A percentile compares a stretch with the other conserved stretches of the same genome.
phyloP scores from a whole-genome alignment of 2,888 invertebrate genomes.

The Oscheius sp. region DNA sequence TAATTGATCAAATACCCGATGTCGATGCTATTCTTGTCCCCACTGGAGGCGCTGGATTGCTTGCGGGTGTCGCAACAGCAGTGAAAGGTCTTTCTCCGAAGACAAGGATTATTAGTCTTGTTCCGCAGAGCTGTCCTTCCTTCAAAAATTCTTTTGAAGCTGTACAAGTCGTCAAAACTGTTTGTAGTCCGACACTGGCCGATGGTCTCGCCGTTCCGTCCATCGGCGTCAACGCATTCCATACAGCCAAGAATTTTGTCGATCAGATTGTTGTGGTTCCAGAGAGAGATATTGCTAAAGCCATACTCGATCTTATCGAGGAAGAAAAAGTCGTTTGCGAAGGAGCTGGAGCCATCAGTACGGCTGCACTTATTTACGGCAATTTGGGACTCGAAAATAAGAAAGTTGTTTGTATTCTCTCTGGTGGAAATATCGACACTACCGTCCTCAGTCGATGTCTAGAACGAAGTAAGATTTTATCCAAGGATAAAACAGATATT shows the following conservation, averaged over 20 bases:
- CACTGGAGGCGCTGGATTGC: constrained; percentile 88
- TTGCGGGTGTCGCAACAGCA: constrained; percentile 88
- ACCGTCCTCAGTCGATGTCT: constrained; percentile 73
- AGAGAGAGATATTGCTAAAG: constrained; percentile 73
- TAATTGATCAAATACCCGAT: constrained; percentile 75
- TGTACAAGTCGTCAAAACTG: constrained; percentile 79
- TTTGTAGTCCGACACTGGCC: constrained; percentile 81
- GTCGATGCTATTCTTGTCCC: constrained; percentile 89
- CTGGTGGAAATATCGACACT: constrained; percentile 75
- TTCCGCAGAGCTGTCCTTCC: constrained; percentile 87
- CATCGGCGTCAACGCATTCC: constrained; percentile 85
- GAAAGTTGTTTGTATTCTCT: constrained; percentile 72
- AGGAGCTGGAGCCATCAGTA: constrained; percentile 85
- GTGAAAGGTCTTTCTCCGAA: constrained; percentile 84
- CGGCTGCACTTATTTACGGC: constrained; percentile 85
- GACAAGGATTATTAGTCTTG: constrained; percentile 87
- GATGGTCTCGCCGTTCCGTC: constrained; percentile 88
- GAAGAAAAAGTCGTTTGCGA: constrained; percentile 80
- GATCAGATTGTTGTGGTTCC: constrained; percentile 74
- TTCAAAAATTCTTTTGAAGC: constrained; percentile 80
- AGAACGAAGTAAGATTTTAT: constrained; percentile 70
- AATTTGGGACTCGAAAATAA: constrained; percentile 73
- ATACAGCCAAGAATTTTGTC: constrained; percentile 78
- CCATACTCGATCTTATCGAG: constrained; percentile 73
- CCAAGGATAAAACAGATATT: neutral